Evolutionary conservation across 2,888 invertebrate genomes (phyloP).

Genomic region (Tenthredo amoena): DNA sequence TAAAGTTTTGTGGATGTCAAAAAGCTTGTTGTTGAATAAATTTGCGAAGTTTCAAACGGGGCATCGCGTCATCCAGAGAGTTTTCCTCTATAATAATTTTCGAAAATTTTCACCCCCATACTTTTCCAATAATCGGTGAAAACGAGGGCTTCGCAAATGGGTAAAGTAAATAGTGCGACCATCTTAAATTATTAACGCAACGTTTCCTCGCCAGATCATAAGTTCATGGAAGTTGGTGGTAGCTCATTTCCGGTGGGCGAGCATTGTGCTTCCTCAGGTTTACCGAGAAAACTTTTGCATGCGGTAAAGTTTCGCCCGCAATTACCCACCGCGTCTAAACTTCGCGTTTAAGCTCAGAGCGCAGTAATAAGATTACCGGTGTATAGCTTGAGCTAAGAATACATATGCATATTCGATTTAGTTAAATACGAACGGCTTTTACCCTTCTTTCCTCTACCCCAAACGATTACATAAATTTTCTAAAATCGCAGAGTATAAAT

Average conservation of each 20-base stretch:
- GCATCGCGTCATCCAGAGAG: background rate
- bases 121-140: background rate
- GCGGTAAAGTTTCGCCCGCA: conserved; percentile 60
- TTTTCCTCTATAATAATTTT: background rate
- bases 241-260: conserved; percentile 62
- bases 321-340: conserved; percentile 43
- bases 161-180: background rate
- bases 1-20: background rate
- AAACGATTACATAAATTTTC: background rate
- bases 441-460: background rate
- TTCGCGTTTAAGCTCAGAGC: conserved; percentile 60
- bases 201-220: conserved; percentile 45
- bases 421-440: background rate
- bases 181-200: conserved; percentile 31
- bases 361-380: conserved; percentile 59
- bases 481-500: background rate
- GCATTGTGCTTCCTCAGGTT: conserved; percentile 61
- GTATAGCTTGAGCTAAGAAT: conserved; percentile 53
- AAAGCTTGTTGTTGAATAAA: background rate
- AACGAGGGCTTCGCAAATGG: background rate
- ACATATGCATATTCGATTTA: conserved; percentile 26
- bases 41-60: background rate
- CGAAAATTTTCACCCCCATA: background rate
- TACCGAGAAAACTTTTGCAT: conserved; percentile 64
- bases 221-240: conserved; percentile 61